Conservation (phyloP, 35 echinoderm and acorn worm species). For the Apostichopus californicus region DNA sequence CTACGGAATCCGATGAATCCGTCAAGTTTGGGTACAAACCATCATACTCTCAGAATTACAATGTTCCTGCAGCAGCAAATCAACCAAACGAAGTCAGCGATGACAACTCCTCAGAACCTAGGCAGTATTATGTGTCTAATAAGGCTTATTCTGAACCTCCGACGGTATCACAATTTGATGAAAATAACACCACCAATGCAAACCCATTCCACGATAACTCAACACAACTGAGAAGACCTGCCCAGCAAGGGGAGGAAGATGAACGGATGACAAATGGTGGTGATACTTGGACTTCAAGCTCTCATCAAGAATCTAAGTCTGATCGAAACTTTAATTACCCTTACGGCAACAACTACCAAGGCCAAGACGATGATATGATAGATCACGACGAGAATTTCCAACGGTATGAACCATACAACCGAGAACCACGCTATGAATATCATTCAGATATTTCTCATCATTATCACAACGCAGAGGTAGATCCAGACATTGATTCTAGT, state of each 20-base stretch:
- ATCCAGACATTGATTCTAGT: not conserved
- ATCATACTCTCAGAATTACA: not conserved
- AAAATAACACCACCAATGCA: not conserved
- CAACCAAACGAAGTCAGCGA: not conserved
- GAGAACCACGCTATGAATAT: constrained; percentile 15
- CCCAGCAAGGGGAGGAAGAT: not conserved
- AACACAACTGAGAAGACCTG: not conserved
- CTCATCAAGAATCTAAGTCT: not conserved
- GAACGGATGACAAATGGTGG: not conserved
- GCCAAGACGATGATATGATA: not conserved
- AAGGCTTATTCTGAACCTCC: not conserved
- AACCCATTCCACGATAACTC: not conserved
- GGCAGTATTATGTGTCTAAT: not conserved
- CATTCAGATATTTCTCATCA: constrained; percentile 1
- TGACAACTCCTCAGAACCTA: not conserved
- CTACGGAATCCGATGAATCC: not conserved
- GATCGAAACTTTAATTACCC: not conserved
- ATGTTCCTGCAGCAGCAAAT: not conserved
- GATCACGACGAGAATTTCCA: not conserved
- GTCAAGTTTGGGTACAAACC: constrained; percentile 9
- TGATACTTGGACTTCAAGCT: not conserved
- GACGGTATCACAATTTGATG: not conserved
- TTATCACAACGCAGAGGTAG: constrained; percentile 17
- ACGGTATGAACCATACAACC: not conserved
- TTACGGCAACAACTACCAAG: not conserved